These are phyloP conservation scores for Caenorhabditis sinica DNA, from an alignment of 2,888 invertebrate species.

Conservation along the genomic window DNA sequence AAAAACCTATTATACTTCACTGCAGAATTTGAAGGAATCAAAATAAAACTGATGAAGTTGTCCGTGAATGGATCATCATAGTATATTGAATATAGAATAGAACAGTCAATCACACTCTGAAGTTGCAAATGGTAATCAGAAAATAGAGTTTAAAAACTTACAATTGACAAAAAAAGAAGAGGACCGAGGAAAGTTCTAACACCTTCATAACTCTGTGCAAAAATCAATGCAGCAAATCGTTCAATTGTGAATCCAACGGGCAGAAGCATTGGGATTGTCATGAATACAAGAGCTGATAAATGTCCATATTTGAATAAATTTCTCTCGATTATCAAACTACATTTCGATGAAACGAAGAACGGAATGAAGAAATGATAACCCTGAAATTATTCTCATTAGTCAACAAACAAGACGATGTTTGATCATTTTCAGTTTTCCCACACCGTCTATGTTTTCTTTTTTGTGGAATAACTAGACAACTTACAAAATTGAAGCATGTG, in stretches of 20 bases:
- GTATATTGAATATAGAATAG: slow-evolving; percentile 9
- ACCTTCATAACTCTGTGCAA: slow-evolving; percentile 21
- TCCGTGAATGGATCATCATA: slow-evolving; percentile 37
- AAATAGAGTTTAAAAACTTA: not conserved
- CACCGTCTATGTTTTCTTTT: too few species aligned
- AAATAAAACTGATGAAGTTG: slow-evolving; percentile 22
- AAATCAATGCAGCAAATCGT: slow-evolving; percentile 26
- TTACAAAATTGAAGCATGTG: slow-evolving; percentile 15
- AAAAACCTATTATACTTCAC: slow-evolving; percentile 8
- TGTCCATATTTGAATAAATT: slow-evolving; percentile 39
- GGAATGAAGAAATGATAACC: slow-evolving; percentile 16
- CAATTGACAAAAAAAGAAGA: slow-evolving; percentile 1
- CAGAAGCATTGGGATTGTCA: slow-evolving; percentile 44
- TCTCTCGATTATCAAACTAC: slow-evolving; percentile 22
- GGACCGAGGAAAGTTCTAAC: slow-evolving; percentile 30
- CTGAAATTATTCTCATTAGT: slow-evolving; percentile 12
- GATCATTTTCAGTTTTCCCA: not conserved
- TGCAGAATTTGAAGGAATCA: slow-evolving; percentile 35
- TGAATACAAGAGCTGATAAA: slow-evolving; percentile 11
- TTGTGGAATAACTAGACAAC: not conserved
- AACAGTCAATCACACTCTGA: slow-evolving; percentile 18
- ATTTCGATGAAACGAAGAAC: slow-evolving; percentile 27
- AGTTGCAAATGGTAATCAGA: not conserved
- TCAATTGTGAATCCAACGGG: slow-evolving; percentile 44
- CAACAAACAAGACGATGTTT: not conserved